Evolutionary conservation across 1,140 invertebrate species (phyloP).

Genomic region (Tyrophagus putrescentiae): DNA sequence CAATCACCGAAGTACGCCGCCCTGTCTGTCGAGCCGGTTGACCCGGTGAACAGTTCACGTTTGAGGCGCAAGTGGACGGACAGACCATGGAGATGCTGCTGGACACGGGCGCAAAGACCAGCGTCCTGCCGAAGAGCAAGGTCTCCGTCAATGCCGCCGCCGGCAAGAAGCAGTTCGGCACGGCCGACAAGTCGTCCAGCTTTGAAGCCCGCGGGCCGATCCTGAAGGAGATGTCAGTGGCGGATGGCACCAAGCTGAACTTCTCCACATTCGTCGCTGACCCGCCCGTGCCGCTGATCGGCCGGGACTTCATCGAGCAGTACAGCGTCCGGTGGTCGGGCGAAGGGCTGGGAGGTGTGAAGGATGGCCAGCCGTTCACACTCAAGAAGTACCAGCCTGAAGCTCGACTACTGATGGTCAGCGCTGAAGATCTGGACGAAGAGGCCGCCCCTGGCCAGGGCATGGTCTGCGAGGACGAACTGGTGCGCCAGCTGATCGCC

Average conservation of each 20-base stretch:
- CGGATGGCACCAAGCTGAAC: not conserved
- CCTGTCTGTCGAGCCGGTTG: too few species aligned
- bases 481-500: not conserved
- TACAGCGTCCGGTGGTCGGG: not conserved
- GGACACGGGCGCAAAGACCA: not conserved
- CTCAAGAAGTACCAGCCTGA: not conserved
- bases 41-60: not conserved
- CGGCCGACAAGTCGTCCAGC: not conserved
- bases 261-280: not conserved
- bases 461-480: not conserved
- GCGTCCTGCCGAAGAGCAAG: not conserved
- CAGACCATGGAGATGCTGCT: not conserved
- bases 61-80: not conserved
- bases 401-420: not conserved
- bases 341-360: not conserved
- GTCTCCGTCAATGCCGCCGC: not conserved
- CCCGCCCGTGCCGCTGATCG: not conserved
- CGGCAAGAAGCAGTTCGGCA: not conserved
- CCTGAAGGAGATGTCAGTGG: not conserved
- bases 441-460: not conserved
- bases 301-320: not conserved
- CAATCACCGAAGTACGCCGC: too few species aligned
- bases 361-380: not conserved
- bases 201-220: not conserved
- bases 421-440: not conserved